Base-by-base conservation (phyloP, 2,797 vertebrate species). In the Myotis findleyi region DNA sequence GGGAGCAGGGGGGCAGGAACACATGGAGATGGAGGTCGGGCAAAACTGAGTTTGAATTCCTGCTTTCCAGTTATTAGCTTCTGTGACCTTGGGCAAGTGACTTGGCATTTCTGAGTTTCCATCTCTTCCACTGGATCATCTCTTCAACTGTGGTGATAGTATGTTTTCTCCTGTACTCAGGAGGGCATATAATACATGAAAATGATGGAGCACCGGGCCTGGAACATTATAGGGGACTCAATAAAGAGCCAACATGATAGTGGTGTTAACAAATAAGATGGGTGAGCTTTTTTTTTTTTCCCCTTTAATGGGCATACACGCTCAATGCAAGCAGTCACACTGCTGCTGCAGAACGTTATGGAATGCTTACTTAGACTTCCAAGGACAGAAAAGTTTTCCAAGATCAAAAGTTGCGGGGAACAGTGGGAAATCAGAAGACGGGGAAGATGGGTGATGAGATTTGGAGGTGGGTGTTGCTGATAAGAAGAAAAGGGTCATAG, bases 291-390 rank as follows among this genome's bases (percentile, higher is more conserved):
- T 38, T 30, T 38, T 17, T 6, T 66, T 6, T 66, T 27, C 25
- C 23, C 6, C n/a, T 82, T 41, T 30, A 33, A 30, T 13, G 44
- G 59, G 11, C 3, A 1, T 25, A 1, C 6, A 23, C 0, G 18
- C 30, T 27, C 64, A 25, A 0, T 0, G n/a, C 12, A 30, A 94
- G 6, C 57, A 12, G 12, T 85, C 72, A 0, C 1, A 12, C 1
- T 0, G 18, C 51, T n/a, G 21, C 21, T 17, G 27, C 20, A 30
- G 57, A 49, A 18, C 4, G 33, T 11, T 12, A 1, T 2, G 3
- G 30, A 80, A 64, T 3, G 38, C 44, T 73, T n/a, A 12, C 6
- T 2, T 47, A 55, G 44, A 49, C 11, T 4, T 4, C 64, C 33
- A 30, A 38, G 38, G 68, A 20, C 4, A 36, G 83, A 14, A 41